Base-by-base conservation (phyloP, 2,888 invertebrate genomes). In the Drosophila borealis region DNA sequence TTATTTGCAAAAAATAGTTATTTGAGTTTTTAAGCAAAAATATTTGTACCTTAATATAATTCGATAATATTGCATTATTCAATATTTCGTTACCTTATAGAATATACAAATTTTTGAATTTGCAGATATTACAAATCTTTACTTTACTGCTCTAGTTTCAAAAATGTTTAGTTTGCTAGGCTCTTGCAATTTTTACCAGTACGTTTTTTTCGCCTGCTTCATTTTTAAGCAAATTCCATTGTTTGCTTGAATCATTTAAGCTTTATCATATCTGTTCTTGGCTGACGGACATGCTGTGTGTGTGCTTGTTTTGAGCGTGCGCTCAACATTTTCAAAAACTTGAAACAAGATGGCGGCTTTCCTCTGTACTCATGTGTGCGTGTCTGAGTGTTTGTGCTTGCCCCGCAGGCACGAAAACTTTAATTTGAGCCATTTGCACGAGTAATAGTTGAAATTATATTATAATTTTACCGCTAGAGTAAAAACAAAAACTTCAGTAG, bases 391-490 rank as follows among this genome's bases (percentile, higher is more conserved):
- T 67, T 33, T 74, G 48, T 33, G 6, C n/a, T 34, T 57, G 63
- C 80, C 82, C 73, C 69, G 51, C 60, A 73, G 83, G 88, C 83
- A 72, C 61, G 70, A 72, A 80, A 88, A 85, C 81, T 85, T 87
- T 75, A 81, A 87, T 88, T 87, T 81, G 72, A 87, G 83, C 74
- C 81, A 81, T 81, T 82, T 82, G 78, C 88, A 73, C 71, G 74
- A 80, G 88, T 73, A 61, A 63, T 70, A 80, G 79, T 69, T 77
- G 63, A 78, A 79, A 85, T 78, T 81, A 74, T 83, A 78, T 68
- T 78, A 85, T 88, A 85, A 84, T 83, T 88, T 80, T 67, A 68
- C 55, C 56, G 53, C 71, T 45, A 45, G 49, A 66, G 74, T 53
- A 60, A 74, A 80, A 84, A 70, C 87, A 77, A 81, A 78, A 84